Evolutionary conservation across 1,140 invertebrate species (phyloP).

Genomic region (Rhizoglyphus robini): DNA sequence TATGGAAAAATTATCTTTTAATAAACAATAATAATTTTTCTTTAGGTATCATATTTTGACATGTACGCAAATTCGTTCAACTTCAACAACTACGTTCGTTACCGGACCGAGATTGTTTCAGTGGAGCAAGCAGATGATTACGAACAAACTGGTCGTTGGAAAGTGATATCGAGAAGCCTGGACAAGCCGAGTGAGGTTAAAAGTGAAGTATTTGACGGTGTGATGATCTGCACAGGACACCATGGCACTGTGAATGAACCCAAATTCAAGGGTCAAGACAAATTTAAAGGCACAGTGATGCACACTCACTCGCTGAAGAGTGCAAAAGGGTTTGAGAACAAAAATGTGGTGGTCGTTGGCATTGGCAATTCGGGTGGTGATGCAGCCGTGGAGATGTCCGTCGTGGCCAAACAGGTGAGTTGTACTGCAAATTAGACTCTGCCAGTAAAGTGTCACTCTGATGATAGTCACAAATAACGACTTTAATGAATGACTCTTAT

Average conservation of each 20-base stretch:
- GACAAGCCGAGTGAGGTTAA: background rate
- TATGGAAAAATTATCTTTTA: too few relatives aligned
- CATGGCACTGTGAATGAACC: conserved; percentile 20
- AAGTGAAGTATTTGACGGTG: conserved; percentile 34
- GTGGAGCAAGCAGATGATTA: conserved; percentile 29
- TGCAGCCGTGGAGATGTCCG: conserved; percentile 39
- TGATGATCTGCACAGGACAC: too few relatives aligned
- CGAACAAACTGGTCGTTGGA: too few relatives aligned
- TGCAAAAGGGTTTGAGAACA: conserved; percentile 28
- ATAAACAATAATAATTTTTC: conserved; percentile 19
- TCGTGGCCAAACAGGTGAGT: conserved; percentile 1
- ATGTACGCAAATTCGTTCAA: conserved; percentile 35
- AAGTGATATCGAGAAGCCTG: conserved; percentile 27
- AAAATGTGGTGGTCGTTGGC: conserved; percentile 38
- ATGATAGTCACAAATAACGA: conserved; percentile 28
- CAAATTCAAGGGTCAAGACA: conserved; percentile 27
- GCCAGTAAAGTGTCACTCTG: too few relatives aligned
- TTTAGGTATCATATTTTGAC: conserved; percentile 31
- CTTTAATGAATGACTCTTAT: background rate
- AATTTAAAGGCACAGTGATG: too few relatives aligned
- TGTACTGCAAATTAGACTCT: background rate
- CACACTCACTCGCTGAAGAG: too few relatives aligned
- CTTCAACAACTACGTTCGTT: conserved; percentile 32
- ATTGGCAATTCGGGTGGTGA: too few relatives aligned
- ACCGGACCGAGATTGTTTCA: conserved; percentile 30